Evolutionary conservation across 2,113 vertebrate species (phyloP).

Genomic region (Oreotrochilus melanogaster): DNA sequence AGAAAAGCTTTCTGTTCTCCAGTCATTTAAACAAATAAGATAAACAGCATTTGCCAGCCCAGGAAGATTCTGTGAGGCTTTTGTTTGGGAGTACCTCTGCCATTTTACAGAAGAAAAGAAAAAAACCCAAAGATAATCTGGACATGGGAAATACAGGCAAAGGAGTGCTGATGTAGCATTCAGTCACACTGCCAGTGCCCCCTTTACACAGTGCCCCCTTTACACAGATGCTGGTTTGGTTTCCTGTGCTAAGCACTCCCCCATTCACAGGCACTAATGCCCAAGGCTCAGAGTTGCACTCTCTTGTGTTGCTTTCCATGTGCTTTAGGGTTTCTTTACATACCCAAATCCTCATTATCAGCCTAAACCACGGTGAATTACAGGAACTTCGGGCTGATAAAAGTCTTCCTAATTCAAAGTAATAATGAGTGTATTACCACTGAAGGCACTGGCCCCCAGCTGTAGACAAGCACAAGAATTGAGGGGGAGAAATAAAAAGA

Average conservation of each 20-base stretch:
- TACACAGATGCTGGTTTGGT: background rate
- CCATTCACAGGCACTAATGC: conserved; percentile 5
- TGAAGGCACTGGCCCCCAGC: background rate
- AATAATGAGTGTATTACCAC: background rate
- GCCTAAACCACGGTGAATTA: conserved; percentile 8
- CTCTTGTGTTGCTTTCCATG: conserved; percentile 18
- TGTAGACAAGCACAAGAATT: background rate
- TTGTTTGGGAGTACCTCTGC: background rate
- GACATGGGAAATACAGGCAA: background rate
- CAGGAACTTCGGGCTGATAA: background rate
- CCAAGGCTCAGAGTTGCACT: conserved; percentile 12
- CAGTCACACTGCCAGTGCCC: background rate
- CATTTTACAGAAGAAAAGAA: background rate
- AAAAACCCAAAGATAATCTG: background rate
- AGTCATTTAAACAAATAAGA: conserved; percentile 52
- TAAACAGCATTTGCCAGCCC: conserved; percentile 39
- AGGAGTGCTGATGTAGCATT: background rate
- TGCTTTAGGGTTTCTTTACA: conserved; percentile 51
- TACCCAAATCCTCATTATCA: conserved; percentile 54
- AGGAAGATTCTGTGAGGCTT: conserved; percentile 43
- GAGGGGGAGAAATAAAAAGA: background rate
- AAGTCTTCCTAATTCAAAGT: conserved; percentile 8
- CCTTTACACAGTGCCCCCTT: background rate
- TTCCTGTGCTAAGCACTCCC: conserved; percentile 19
- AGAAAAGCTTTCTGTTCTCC: conserved; percentile 39